These are phyloP conservation scores for Perodicticus potto DNA, from an alignment of 2,797 vertebrate genomes.

Conservation along the genomic window DNA sequence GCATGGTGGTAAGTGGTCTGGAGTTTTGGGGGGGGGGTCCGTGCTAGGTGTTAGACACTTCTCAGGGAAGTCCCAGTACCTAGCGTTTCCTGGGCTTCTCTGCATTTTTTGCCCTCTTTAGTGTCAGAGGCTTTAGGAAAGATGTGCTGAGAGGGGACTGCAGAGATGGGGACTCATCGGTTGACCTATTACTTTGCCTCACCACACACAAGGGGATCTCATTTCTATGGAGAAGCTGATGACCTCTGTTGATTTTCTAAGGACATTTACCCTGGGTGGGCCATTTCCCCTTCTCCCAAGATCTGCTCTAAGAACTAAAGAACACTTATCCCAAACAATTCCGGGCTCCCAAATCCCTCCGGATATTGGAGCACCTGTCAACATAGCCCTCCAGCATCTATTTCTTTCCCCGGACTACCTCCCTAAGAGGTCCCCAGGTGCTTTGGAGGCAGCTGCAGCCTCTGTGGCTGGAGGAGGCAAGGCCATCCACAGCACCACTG, in stretches of 20 bases:
- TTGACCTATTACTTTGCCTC: not conserved
- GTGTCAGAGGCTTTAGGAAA: constrained; percentile 6
- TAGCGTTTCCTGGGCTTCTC: not conserved
- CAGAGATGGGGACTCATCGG: not conserved
- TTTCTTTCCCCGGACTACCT: not conserved
- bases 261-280: not conserved
- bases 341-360: not conserved
- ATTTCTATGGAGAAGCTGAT: not conserved
- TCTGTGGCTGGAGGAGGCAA: not conserved
- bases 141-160: not conserved
- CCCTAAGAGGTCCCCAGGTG: not conserved
- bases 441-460: not conserved
- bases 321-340: not conserved
- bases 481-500: not conserved
- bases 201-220: not conserved
- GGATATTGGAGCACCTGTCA: not conserved
- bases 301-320: not conserved
- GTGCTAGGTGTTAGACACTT: not conserved
- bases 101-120: not conserved
- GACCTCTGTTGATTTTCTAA: not conserved
- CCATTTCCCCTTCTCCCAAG: not conserved
- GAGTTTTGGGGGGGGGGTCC: not conserved
- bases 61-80: not conserved
- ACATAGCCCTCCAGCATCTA: not conserved
- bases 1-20: not conserved